Evolutionary conservation across 92 coral and sea anemone species (phyloP).

Genomic region (Paramuricea clavata): DNA sequence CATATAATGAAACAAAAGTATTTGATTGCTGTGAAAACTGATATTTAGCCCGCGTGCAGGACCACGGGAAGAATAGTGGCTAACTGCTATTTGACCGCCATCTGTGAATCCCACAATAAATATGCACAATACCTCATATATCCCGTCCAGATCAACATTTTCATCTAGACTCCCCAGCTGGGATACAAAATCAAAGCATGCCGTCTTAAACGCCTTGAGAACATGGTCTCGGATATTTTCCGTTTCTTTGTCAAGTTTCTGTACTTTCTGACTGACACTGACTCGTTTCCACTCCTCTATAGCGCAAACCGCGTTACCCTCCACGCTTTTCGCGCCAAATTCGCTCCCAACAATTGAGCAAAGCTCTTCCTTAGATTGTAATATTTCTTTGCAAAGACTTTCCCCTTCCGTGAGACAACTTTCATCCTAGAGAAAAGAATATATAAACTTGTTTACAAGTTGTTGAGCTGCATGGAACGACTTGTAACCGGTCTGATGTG

Average conservation of each 20-base stretch:
- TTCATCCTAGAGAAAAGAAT: slow-evolving; percentile 14
- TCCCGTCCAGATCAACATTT: slow-evolving; percentile 3
- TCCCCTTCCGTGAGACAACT: slow-evolving; percentile 14
- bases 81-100: not conserved
- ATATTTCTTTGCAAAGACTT: slow-evolving; percentile 24
- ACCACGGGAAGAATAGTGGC: too few relatives aligned
- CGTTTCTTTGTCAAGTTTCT: not conserved
- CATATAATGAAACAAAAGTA: too few relatives aligned
- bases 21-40: too few relatives aligned
- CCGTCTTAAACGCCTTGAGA: not conserved
- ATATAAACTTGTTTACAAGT: not conserved
- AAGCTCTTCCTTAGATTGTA: not conserved
- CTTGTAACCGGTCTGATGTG: too few relatives aligned
- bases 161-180: slow-evolving; percentile 25
- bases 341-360: slow-evolving; percentile 13
- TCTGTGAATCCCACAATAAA: not conserved
- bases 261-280: not conserved
- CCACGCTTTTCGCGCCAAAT: slow-evolving; percentile 23
- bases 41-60: too few relatives aligned
- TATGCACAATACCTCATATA: not conserved
- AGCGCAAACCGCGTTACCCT: not conserved
- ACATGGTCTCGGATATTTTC: slow-evolving; percentile 3
- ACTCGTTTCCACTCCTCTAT: slow-evolving; percentile 28
- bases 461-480: not conserved
- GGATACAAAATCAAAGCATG: not conserved